phyloP scores from a whole-genome alignment of 2,113 vertebrate species.

The Brachirus orientalis region DNA sequence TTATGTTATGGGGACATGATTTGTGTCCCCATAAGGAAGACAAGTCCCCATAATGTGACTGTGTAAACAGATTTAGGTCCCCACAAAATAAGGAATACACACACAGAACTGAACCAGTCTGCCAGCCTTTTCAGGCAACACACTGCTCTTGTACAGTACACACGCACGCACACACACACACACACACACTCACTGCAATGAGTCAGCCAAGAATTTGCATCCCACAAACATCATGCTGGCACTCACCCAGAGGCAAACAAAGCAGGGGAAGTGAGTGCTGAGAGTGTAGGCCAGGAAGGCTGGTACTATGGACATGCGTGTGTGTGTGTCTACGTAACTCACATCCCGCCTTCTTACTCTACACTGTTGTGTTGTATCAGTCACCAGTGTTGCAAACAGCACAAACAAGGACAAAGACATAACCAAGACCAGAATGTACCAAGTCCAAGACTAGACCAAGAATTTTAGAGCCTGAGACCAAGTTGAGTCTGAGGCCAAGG shows the following conservation, averaged over 20 bases:
- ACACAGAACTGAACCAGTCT: constrained; percentile 16
- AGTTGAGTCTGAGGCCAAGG: too few relatives aligned
- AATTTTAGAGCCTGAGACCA: too few relatives aligned
- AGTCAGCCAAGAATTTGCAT: constrained; percentile 73
- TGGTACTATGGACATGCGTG: constrained; percentile 32
- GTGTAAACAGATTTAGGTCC: too few relatives aligned
- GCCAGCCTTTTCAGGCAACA: constrained; percentile 45
- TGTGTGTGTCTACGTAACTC: constrained; percentile 41
- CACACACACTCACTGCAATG: constrained; percentile 53
- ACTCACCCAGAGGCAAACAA: constrained; percentile 71
- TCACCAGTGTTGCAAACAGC: background rate
- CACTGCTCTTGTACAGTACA: constrained; percentile 48
- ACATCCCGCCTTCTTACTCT: constrained; percentile 33
- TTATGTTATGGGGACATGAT: too few relatives aligned
- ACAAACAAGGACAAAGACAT: too few relatives aligned
- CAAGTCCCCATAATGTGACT: too few relatives aligned
- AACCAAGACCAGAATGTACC: too few relatives aligned
- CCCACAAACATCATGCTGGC: constrained; percentile 69
- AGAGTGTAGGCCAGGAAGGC: constrained; percentile 62
- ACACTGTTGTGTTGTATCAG: constrained; percentile 32
- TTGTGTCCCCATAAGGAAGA: too few relatives aligned
- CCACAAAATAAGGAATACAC: constrained; percentile 9
- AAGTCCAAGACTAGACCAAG: too few relatives aligned
- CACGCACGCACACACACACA: constrained; percentile 39
- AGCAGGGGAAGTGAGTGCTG: constrained; percentile 65